A percentile compares a stretch with the other conserved stretches of the same genome.
These are phyloP conservation scores for Recurvirostra avosetta DNA, from an alignment of 2,113 vertebrate species.

Conservation along the genomic window DNA sequence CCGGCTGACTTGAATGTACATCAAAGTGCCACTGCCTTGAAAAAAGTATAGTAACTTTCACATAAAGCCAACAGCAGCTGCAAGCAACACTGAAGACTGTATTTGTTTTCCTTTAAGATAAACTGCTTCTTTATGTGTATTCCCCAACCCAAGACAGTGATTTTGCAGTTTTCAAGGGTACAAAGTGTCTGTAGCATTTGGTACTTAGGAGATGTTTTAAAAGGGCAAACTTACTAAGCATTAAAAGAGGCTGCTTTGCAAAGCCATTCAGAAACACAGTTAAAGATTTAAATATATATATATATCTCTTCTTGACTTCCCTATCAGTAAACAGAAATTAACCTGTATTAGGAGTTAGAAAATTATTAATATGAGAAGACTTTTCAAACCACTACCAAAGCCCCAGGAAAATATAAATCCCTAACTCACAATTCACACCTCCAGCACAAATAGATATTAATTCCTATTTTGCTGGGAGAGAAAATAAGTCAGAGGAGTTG, in stretches of 20 bases:
- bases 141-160: background rate
- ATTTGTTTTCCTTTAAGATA: background rate
- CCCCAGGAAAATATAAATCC: background rate
- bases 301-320: background rate
- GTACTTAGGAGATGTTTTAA: background rate
- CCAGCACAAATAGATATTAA: background rate
- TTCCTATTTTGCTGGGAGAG: background rate
- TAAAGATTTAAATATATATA: background rate
- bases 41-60: background rate
- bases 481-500: background rate
- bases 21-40: background rate
- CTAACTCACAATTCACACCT: background rate
- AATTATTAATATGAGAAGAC: background rate
- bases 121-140: background rate
- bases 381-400: background rate
- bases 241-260: background rate
- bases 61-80: background rate
- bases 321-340: background rate
- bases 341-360: background rate
- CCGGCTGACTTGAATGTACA: background rate
- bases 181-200: background rate
- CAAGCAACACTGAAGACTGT: background rate
- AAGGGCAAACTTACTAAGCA: background rate
- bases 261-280: background rate
- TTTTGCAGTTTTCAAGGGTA: background rate